Conservation (phyloP, 2,888 invertebrate genomes). For the Scelioninae gen. 1 region DNA sequence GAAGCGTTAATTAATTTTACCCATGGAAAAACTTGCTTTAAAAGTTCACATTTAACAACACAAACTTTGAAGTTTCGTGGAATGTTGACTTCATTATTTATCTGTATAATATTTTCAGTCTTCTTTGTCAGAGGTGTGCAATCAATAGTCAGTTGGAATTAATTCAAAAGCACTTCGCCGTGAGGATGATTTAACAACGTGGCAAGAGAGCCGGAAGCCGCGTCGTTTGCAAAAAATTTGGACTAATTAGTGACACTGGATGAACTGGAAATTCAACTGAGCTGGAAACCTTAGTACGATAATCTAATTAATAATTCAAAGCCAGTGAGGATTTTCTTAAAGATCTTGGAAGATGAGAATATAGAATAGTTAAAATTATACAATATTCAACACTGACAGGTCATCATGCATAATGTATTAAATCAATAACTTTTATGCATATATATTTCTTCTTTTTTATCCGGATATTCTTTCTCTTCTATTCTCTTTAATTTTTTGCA, state of each 20-base stretch:
- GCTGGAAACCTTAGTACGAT: conserved; percentile 34
- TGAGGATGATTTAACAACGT: conserved; percentile 17
- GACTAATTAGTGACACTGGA: conserved; percentile 39
- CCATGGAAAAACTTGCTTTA: not conserved
- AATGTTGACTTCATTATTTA: not conserved
- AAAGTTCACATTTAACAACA: not conserved
- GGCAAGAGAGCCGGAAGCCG: conserved; percentile 10
- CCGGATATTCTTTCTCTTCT: too few species aligned
- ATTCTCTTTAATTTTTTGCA: too few species aligned
- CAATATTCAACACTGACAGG: not conserved
- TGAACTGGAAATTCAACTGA: conserved; percentile 7
- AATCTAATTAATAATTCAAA: conserved; percentile 44
- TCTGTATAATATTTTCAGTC: not conserved
- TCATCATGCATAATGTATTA: not conserved
- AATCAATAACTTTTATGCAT: not conserved
- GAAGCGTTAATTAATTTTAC: conserved; percentile 17
- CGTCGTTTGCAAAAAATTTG: conserved; percentile 16
- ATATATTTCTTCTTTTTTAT: conserved; percentile 4
- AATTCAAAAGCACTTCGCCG: conserved; percentile 11
- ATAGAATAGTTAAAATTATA: conserved; percentile 1
- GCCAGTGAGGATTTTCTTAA: not conserved
- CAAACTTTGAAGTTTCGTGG: not conserved
- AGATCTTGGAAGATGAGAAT: conserved; percentile 1
- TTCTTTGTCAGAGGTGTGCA: not conserved
- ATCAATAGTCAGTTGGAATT: conserved; percentile 23